phyloP scores from a whole-genome alignment of 2,888 invertebrate species.

The Coleophora deauratella region DNA sequence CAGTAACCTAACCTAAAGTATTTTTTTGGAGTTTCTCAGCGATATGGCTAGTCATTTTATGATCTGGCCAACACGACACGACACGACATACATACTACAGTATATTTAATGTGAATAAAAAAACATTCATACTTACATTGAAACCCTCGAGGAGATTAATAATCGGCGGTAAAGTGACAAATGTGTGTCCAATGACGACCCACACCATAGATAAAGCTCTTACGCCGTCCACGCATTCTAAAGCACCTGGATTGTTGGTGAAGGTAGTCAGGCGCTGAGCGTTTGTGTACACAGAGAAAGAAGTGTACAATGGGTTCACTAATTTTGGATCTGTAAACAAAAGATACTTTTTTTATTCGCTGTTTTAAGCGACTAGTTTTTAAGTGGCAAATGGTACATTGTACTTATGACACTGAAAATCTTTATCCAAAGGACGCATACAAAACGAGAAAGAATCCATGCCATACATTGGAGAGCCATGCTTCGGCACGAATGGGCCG shows the following conservation, averaged over 20 bases:
- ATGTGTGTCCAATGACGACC: conserved; percentile 37
- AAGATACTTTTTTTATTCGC: background rate
- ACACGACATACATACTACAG: background rate
- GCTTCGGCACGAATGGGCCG: too few species aligned
- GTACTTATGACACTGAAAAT: too few species aligned
- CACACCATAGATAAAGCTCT: conserved; percentile 51
- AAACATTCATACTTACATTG: conserved; percentile 15
- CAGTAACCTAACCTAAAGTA: too few species aligned
- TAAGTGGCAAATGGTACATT: too few species aligned
- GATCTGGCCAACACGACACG: too few species aligned
- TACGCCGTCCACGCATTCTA: conserved; percentile 54
- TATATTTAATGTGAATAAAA: background rate
- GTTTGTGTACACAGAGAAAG: conserved; percentile 44
- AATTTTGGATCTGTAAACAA: conserved; percentile 25
- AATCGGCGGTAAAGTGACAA: conserved; percentile 18
- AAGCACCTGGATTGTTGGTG: conserved; percentile 22
- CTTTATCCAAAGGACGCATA: too few species aligned
- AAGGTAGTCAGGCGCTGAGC: conserved; percentile 36
- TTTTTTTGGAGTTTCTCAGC: too few species aligned
- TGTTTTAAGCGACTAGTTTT: too few species aligned
- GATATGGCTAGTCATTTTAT: too few species aligned
- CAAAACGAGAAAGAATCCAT: too few species aligned
- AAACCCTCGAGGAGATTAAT: conserved; percentile 19
- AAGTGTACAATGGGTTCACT: conserved; percentile 15
- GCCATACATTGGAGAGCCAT: too few species aligned